Percentiles rank a stretch among this genome's conserved stretches.
Conservation (phyloP, 92 coral and sea anemone genomes). For the Epizoanthus stellaris region DNA sequence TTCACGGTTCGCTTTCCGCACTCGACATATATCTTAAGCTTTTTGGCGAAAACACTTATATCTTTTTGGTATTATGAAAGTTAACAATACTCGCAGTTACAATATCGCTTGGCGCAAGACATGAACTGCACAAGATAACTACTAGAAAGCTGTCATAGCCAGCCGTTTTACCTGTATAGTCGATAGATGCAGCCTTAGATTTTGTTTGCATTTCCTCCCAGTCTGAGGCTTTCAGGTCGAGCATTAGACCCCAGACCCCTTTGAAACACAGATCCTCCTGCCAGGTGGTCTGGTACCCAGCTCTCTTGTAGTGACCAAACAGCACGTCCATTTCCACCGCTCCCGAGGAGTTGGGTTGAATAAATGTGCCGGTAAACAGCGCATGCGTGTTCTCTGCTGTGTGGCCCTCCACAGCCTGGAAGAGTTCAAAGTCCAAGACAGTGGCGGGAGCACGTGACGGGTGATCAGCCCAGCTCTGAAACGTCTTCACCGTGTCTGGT, state of each 20-base stretch:
- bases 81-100: too few species aligned
- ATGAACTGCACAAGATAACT: background rate
- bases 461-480: conserved; percentile 65
- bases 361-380: conserved; percentile 74
- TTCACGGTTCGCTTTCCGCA: too few species aligned
- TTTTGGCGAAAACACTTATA: too few species aligned
- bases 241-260: conserved; percentile 75
- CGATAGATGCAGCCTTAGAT: conserved; percentile 56
- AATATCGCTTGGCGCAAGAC: background rate
- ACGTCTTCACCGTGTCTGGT: conserved; percentile 71
- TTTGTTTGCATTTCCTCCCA: conserved; percentile 63
- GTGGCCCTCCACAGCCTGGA: conserved; percentile 86
- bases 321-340: conserved; percentile 68
- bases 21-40: too few species aligned
- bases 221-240: conserved; percentile 49
- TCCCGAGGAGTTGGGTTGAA: conserved; percentile 28
- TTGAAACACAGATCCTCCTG: conserved; percentile 90
- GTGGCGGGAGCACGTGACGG: conserved; percentile 61
- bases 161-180: conserved; percentile 69
- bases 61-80: too few species aligned
- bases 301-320: conserved; percentile 74
- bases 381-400: conserved; percentile 90
- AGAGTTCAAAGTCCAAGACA: conserved; percentile 80
- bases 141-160: background rate
- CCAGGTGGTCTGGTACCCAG: conserved; percentile 88